Conservation (phyloP, 2,797 vertebrate species). For the Distichodus sexfasciatus region DNA sequence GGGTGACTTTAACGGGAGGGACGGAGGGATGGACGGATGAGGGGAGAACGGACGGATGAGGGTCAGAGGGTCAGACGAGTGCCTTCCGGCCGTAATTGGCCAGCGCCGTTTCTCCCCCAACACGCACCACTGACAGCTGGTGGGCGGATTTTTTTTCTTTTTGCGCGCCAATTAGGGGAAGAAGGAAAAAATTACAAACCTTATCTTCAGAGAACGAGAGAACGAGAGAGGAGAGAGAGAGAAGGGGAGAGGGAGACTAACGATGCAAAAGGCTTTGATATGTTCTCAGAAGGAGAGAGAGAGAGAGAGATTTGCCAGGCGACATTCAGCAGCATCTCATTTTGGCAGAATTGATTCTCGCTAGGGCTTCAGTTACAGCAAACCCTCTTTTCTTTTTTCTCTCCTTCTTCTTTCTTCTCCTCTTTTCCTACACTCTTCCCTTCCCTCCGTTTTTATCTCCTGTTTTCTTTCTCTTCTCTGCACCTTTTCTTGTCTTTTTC, state of each 20-base stretch:
- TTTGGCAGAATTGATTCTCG: too few relatives aligned
- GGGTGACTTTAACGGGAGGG: too few relatives aligned
- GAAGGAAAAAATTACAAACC: conserved; percentile 21
- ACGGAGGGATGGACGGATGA: too few relatives aligned
- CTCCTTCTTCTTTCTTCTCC: too few relatives aligned
- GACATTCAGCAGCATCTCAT: too few relatives aligned
- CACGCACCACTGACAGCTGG: conserved; percentile 51
- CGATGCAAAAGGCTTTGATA: conserved; percentile 30
- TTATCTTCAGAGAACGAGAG: conserved; percentile 39
- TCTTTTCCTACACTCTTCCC: too few relatives aligned
- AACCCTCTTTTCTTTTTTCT: too few relatives aligned
- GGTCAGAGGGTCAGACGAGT: conserved; percentile 52
- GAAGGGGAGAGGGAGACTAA: not conserved
- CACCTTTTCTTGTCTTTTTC: too few relatives aligned
- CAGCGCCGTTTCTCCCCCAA: conserved; percentile 50
- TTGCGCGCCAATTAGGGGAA: conserved; percentile 53
- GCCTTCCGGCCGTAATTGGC: conserved; percentile 63
- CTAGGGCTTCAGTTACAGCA: too few relatives aligned
- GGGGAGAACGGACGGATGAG: conserved; percentile 35
- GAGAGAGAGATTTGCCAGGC: not conserved
- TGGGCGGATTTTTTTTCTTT: conserved; percentile 36
- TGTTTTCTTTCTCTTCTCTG: too few relatives aligned
- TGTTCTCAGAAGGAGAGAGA: not conserved
- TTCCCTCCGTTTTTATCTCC: too few relatives aligned
- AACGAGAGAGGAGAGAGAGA: conserved; percentile 30